Conservation (phyloP, 2,113 vertebrate species). For the Saguinus midas region DNA sequence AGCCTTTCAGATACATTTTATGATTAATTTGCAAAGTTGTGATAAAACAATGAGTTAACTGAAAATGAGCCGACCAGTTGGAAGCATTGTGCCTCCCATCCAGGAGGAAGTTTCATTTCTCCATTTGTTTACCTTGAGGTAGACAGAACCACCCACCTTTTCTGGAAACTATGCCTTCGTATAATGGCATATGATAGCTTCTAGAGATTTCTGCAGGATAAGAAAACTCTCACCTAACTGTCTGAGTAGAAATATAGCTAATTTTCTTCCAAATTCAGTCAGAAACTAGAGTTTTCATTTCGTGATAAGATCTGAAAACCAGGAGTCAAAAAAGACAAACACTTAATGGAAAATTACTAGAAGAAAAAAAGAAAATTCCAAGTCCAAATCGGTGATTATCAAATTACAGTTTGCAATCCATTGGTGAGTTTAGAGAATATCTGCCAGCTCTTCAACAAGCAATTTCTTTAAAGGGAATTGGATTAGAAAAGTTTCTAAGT, state of each 20-base stretch:
- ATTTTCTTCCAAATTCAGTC: slow-evolving; percentile 18
- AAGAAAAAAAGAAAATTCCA: background rate
- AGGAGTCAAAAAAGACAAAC: background rate
- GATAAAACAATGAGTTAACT: background rate
- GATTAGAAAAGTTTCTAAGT: background rate
- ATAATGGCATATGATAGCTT: background rate
- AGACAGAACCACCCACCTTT: background rate
- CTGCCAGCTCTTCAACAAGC: background rate
- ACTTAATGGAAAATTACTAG: slow-evolving; percentile 15
- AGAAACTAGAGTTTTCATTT: slow-evolving; percentile 37
- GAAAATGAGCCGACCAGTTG: background rate
- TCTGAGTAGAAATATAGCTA: background rate
- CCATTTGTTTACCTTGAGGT: background rate
- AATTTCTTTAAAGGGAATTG: background rate
- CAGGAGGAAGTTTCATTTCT: background rate
- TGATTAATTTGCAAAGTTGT: background rate
- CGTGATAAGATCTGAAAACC: slow-evolving; percentile 38
- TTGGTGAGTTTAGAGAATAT: background rate
- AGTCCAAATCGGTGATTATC: background rate
- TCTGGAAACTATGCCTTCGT: background rate
- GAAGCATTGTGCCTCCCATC: background rate
- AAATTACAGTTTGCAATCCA: background rate
- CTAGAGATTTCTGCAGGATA: background rate
- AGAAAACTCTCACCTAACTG: slow-evolving; percentile 36
- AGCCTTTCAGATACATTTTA: slow-evolving; percentile 25